Conservation (phyloP, 1,140 invertebrate genomes). For the Apocrypta bakeri region DNA sequence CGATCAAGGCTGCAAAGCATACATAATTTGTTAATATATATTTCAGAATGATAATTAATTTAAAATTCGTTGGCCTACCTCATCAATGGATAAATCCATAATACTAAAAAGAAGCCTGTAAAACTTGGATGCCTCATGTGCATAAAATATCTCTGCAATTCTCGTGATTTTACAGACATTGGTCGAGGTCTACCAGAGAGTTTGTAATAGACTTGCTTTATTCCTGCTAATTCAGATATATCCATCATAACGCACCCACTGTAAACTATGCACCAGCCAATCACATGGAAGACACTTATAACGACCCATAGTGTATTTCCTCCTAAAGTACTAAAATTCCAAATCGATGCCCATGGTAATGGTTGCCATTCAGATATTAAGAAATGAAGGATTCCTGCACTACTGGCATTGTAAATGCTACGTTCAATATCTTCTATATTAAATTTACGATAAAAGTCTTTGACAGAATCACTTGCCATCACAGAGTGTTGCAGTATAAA, state of each 20-base stretch:
- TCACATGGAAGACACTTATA: conserved; percentile 72
- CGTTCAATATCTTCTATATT: conserved; percentile 70
- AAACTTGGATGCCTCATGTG: conserved; percentile 78
- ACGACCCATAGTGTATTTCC: conserved; percentile 69
- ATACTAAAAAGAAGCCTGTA: conserved; percentile 72
- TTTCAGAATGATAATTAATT: not conserved
- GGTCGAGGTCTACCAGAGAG: conserved; percentile 70
- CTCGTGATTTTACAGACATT: conserved; percentile 70
- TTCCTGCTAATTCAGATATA: conserved; percentile 76
- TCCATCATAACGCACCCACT: conserved; percentile 79
- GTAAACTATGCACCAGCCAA: conserved; percentile 79
- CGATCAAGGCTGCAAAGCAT: conserved; percentile 75
- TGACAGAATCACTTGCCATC: conserved; percentile 71
- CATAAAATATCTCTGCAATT: conserved; percentile 69
- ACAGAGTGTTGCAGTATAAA: conserved; percentile 76
- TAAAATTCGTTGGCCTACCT: conserved; percentile 65
- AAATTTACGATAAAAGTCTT: conserved; percentile 67
- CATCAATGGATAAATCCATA: conserved; percentile 76
- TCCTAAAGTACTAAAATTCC: conserved; percentile 71
- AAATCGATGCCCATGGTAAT: conserved; percentile 69
- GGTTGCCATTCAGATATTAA: conserved; percentile 71
- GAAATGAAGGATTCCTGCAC: conserved; percentile 62
- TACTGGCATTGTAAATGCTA: conserved; percentile 72
- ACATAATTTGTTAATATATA: conserved; percentile 19
- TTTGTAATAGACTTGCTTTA: conserved; percentile 78